phyloP scores from a whole-genome alignment of 2,888 invertebrate species.

The Anthrax anthrax region DNA sequence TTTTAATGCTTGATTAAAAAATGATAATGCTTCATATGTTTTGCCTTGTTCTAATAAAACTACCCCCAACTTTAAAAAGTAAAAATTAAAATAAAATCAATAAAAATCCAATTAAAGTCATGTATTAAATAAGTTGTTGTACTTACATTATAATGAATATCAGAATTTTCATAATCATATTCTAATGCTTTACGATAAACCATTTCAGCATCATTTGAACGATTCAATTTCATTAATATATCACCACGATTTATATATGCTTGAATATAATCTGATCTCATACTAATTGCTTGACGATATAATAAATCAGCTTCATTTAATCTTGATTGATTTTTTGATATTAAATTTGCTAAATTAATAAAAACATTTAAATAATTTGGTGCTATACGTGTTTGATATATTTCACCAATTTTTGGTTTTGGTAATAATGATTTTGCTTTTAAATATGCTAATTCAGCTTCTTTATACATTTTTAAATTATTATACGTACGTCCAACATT shows the following conservation, averaged over 20 bases:
- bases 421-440: conserved; percentile 79
- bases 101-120: too few species aligned
- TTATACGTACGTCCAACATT: conserved; percentile 93
- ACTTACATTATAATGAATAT: conserved; percentile 86
- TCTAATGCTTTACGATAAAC: conserved; percentile 85
- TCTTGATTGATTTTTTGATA: conserved; percentile 81
- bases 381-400: conserved; percentile 89
- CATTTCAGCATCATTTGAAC: conserved; percentile 85
- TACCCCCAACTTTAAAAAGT: conserved; percentile 59
- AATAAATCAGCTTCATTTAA: conserved; percentile 88
- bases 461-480: conserved; percentile 71
- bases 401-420: conserved; percentile 74
- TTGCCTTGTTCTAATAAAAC: conserved; percentile 88
- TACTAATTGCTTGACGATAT: conserved; percentile 90
- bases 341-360: conserved; percentile 85
- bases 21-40: conserved; percentile 76
- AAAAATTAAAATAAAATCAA: conserved; percentile 16
- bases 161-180: conserved; percentile 87
- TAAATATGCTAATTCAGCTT: conserved; percentile 86
- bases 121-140: too few species aligned
- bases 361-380: conserved; percentile 94
- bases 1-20: conserved; percentile 84
- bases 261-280: conserved; percentile 75
- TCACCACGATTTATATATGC: conserved; percentile 96
- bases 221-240: conserved; percentile 85